Evolutionary conservation across 2,113 vertebrate species (phyloP).

Genomic region (Datnioides undecimradiatus): DNA sequence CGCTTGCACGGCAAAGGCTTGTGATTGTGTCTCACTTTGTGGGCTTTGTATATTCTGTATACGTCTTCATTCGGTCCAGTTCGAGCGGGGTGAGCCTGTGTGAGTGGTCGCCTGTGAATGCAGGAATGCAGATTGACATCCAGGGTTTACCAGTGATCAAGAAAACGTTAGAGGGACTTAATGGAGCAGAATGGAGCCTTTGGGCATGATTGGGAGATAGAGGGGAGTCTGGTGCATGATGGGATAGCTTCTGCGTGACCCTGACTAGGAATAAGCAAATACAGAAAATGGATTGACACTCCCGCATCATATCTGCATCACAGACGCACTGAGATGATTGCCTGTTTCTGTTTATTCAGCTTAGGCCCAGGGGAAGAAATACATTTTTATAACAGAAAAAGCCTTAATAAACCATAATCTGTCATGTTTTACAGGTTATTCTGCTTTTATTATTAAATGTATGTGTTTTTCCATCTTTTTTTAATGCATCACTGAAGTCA

Average conservation of each 20-base stretch:
- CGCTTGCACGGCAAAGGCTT: not conserved
- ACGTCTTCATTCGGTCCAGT: not conserved
- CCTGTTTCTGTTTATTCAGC: no score
- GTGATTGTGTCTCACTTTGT: slow-evolving; percentile 14
- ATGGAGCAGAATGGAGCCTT: slow-evolving; percentile 25
- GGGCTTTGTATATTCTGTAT: not conserved
- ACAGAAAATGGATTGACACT: not conserved
- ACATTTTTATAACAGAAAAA: no score
- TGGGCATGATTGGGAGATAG: not conserved
- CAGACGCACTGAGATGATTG: not conserved
- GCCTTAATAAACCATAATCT: no score
- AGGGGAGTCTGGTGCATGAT: not conserved
- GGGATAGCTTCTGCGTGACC: not conserved
- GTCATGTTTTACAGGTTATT: no score
- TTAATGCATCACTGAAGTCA: no score
- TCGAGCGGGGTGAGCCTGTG: not conserved
- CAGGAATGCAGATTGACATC: slow-evolving; percentile 30
- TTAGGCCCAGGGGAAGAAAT: no score
- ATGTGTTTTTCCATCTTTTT: no score
- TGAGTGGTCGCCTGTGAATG: slow-evolving; percentile 42
- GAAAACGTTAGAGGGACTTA: slow-evolving; percentile 1
- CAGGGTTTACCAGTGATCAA: not conserved
- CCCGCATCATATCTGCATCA: not conserved
- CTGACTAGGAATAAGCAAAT: not conserved
- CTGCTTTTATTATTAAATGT: no score